phyloP scores from a whole-genome alignment of 2,888 invertebrate genomes.

The Chorisops tibialis region DNA sequence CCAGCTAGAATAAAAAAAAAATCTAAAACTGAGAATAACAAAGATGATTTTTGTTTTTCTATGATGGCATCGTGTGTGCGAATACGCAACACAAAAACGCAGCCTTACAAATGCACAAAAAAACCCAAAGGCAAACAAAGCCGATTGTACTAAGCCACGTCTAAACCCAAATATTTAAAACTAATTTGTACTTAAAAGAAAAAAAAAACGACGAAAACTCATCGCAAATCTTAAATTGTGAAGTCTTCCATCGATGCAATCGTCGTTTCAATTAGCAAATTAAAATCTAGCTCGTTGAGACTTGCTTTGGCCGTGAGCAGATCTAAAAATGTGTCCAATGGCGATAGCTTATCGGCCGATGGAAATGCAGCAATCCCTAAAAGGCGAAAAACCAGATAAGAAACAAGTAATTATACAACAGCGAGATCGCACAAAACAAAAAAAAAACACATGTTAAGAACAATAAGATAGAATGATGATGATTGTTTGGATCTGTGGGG shows the following conservation, averaged over 20 bases:
- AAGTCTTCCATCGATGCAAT: slow-evolving; percentile 48
- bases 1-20: too few species aligned
- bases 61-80: too few species aligned
- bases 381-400: too few species aligned
- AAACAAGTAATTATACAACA: too few species aligned
- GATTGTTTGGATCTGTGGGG: too few species aligned
- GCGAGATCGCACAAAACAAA: too few species aligned
- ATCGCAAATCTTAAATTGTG: slow-evolving; percentile 18
- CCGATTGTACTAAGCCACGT: slow-evolving; percentile 10
- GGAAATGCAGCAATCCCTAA: slow-evolving; percentile 71
- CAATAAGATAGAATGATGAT: too few species aligned
- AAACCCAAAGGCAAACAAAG: not conserved
- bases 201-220: slow-evolving; percentile 5
- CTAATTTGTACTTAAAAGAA: slow-evolving; percentile 25
- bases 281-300: slow-evolving; percentile 80
- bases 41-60: too few species aligned
- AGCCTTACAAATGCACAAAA: too few species aligned
- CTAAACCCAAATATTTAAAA: slow-evolving; percentile 11
- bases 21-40: too few species aligned
- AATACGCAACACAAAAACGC: too few species aligned
- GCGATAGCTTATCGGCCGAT: slow-evolving; percentile 69
- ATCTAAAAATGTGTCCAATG: slow-evolving; percentile 80
- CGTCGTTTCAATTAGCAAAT: slow-evolving; percentile 80
- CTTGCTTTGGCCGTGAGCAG: slow-evolving; percentile 83
- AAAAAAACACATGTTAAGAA: too few species aligned